Evolutionary conservation across 2,797 vertebrate genomes (phyloP).

Genomic region (Chloroceryle amazona): DNA sequence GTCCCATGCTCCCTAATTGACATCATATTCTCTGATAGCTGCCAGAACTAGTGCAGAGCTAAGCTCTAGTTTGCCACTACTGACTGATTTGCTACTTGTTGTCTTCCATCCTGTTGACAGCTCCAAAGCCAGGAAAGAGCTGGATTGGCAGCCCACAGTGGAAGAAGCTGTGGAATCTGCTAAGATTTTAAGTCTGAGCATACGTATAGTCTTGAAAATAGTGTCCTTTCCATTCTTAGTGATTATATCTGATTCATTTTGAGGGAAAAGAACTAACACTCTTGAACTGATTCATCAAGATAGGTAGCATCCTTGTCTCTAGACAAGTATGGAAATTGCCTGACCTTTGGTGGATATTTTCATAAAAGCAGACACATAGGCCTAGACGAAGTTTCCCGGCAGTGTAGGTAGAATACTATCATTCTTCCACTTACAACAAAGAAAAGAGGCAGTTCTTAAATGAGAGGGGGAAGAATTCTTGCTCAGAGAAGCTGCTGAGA

Average conservation of each 20-base stretch:
- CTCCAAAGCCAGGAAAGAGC: not conserved
- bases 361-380: conserved; percentile 49
- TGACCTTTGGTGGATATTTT: conserved; percentile 76
- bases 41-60: not conserved
- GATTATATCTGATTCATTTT: not conserved
- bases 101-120: not conserved
- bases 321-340: conserved; percentile 70
- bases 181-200: not conserved
- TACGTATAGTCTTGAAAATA: not conserved
- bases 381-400: conserved; percentile 68
- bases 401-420: conserved; percentile 40
- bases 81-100: not conserved
- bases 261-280: conserved; percentile 29
- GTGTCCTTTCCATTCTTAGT: not conserved
- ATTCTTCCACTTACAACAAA: conserved; percentile 11
- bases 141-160: not conserved
- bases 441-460: not conserved
- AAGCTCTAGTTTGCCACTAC: not conserved
- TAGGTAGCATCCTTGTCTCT: conserved; percentile 28
- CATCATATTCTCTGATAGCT: not conserved
- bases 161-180: not conserved
- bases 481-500: not conserved
- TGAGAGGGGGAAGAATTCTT: not conserved
- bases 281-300: conserved; percentile 30
- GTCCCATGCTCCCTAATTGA: fast-evolving